These are phyloP conservation scores for Automeris io DNA, from an alignment of 2,888 invertebrate genomes.

Conservation along the genomic window DNA sequence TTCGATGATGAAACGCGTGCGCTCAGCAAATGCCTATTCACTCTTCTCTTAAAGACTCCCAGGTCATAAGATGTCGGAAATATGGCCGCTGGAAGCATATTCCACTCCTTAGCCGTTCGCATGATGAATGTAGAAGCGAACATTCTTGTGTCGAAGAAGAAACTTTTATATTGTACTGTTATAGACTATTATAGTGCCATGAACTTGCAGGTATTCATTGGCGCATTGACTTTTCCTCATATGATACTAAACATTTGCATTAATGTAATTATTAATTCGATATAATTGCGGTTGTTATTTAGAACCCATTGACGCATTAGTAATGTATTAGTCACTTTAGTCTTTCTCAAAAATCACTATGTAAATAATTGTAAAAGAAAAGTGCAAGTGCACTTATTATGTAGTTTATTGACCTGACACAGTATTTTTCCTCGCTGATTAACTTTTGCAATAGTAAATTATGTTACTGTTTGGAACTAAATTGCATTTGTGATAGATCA, in stretches of 20 bases:
- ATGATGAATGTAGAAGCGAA: no score
- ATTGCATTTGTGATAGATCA: no score
- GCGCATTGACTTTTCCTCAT: conserved; percentile 3
- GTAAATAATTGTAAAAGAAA: background rate
- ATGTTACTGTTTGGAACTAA: background rate
- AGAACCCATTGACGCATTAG: conserved; percentile 8
- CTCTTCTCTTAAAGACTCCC: no score
- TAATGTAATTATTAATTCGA: conserved; percentile 5
- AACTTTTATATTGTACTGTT: conserved; percentile 4
- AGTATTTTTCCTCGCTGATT: no score
- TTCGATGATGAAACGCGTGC: no score
- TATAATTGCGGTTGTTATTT: conserved; percentile 5
- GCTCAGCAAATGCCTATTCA: no score
- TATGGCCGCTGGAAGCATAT: no score
- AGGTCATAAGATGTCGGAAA: no score
- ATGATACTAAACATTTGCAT: background rate
- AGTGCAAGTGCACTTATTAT: background rate
- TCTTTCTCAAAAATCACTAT: conserved; percentile 1
- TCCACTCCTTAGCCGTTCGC: no score
- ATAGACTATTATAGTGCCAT: background rate
- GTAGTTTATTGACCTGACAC: background rate
- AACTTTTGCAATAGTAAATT: no score
- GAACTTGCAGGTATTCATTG: background rate
- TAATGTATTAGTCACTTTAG: background rate
- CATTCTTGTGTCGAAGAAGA: no score